Evolutionary conservation across 2,797 vertebrate genomes (phyloP).

Genomic region (Halcyon leucocephala): DNA sequence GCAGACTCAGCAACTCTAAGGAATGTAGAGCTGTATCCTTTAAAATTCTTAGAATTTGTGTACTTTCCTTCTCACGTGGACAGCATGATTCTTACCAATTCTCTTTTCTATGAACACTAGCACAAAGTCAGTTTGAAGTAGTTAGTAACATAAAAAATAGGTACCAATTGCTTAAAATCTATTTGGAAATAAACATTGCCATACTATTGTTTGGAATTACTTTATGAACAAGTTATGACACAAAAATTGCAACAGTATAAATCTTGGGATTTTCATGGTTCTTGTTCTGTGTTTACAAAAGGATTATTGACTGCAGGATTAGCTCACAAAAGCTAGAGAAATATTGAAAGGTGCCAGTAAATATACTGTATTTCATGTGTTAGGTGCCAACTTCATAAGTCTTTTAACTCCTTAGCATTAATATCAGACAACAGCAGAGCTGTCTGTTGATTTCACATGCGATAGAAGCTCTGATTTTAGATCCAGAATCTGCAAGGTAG

Average conservation of each 20-base stretch:
- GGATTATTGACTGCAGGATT: not conserved
- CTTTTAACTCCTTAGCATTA: slow-evolving; percentile 79
- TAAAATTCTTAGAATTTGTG: not conserved
- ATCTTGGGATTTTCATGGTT: not conserved
- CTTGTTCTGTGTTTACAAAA: not conserved
- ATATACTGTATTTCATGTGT: not conserved
- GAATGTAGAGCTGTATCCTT: slow-evolving; percentile 97
- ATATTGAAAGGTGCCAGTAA: not conserved
- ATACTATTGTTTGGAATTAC: not conserved
- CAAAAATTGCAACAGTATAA: not conserved
- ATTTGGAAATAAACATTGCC: not conserved
- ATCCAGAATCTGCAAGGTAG: slow-evolving; percentile 94
- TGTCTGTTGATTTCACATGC: slow-evolving; percentile 94
- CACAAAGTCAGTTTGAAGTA: not conserved
- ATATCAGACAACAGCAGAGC: slow-evolving; percentile 94
- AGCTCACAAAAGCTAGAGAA: not conserved
- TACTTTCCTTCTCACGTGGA: not conserved
- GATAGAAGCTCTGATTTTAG: slow-evolving; percentile 94
- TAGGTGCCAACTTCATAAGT: not conserved
- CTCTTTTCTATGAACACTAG: not conserved
- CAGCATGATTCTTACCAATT: not conserved
- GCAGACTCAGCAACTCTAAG: slow-evolving; percentile 93
- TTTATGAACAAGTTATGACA: not conserved
- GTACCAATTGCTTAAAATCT: not conserved
- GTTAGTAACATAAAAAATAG: not conserved